Evolutionary conservation across 2,888 invertebrate species (phyloP).

Genomic region (Hemicrepidius hirtus): DNA sequence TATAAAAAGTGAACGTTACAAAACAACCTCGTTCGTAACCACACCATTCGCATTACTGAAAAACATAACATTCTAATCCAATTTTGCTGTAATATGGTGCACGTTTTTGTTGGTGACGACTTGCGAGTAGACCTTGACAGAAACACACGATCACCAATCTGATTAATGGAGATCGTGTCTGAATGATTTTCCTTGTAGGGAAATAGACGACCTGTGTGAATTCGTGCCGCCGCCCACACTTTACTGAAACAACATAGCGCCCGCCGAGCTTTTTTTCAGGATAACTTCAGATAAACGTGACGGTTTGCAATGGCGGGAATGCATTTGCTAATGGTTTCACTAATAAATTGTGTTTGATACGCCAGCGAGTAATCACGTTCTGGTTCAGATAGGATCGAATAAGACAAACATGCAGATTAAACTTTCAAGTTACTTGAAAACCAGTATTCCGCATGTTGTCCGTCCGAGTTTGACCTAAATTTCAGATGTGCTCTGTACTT

Average conservation of each 20-base stretch:
- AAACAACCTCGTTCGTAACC: slow-evolving; percentile 24
- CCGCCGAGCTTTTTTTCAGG: background rate
- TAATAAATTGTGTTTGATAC: slow-evolving; percentile 18
- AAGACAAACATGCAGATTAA: slow-evolving; percentile 26
- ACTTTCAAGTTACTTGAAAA: slow-evolving; percentile 26
- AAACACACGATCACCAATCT: slow-evolving; percentile 22
- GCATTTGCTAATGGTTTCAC: background rate
- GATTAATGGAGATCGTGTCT: slow-evolving; percentile 21
- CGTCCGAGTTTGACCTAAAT: slow-evolving; percentile 29
- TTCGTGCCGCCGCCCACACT: slow-evolving; percentile 5
- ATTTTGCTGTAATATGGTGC: slow-evolving; percentile 10
- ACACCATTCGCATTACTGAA: background rate
- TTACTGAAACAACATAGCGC: background rate
- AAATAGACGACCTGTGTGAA: background rate
- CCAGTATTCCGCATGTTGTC: slow-evolving; percentile 27
- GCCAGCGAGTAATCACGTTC: slow-evolving; percentile 8
- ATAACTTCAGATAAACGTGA: background rate
- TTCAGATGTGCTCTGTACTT: background rate
- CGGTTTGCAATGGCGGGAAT: background rate
- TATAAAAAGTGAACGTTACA: slow-evolving; percentile 30
- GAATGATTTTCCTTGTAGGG: slow-evolving; percentile 7
- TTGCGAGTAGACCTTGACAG: slow-evolving; percentile 28
- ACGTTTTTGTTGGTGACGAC: slow-evolving; percentile 25
- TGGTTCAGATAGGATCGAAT: slow-evolving; percentile 10
- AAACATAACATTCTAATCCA: slow-evolving; percentile 24